Conservation (phyloP, 2,113 vertebrate genomes). For the Montifringilla adamsi region DNA sequence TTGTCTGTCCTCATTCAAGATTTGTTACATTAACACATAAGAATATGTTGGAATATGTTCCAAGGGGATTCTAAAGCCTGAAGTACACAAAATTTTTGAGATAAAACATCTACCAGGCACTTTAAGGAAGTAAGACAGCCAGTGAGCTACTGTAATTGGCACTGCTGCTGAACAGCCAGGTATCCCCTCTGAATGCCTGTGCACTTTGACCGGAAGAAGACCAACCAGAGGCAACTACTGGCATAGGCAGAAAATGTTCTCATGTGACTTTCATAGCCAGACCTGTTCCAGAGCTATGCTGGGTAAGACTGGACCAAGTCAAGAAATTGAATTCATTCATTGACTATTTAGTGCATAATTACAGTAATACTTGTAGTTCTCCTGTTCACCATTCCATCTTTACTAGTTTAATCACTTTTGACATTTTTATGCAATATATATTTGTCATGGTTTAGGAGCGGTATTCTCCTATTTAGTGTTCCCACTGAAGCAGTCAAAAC, state of each 20-base stretch:
- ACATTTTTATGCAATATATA: not conserved
- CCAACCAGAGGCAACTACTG: not conserved
- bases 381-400: not conserved
- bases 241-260: not conserved
- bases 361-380: not conserved
- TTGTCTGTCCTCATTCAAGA: not conserved
- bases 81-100: not conserved
- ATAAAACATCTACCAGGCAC: not conserved
- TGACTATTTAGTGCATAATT: not conserved
- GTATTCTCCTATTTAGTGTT: not conserved
- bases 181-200: not conserved
- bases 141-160: not conserved
- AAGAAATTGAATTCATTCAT: not conserved
- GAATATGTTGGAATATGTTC: not conserved
- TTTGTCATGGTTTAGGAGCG: not conserved
- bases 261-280: not conserved
- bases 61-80: not conserved
- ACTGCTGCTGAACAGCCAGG: not conserved
- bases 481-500: not conserved
- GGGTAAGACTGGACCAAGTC: not conserved
- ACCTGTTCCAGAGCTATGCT: not conserved
- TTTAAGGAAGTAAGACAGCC: not conserved
- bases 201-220: not conserved
- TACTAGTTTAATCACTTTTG: not conserved
- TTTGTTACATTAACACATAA: not conserved